Base-by-base conservation (phyloP, 2,113 vertebrate genomes). In the Actinemys pallida region DNA sequence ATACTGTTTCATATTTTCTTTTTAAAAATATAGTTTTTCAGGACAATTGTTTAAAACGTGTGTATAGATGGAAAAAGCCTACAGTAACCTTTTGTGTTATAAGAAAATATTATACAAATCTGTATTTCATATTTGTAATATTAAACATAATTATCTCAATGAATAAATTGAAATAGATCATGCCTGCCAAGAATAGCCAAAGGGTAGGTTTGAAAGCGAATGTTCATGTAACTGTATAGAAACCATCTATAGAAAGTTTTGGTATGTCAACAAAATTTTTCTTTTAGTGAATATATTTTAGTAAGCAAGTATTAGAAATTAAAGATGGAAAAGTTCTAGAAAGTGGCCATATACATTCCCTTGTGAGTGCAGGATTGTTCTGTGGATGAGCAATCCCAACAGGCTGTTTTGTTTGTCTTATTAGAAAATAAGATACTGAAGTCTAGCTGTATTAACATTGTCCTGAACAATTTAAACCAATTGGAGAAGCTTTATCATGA, bases 91-190 rank as follows among this genome's bases (percentile, higher is more conserved):
- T 86, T 82, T 81, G 92, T 94, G 96, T 94, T 8, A 8, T 89
- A 62, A 94, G 95, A 94, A 97, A 97, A 96, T 97, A 96, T 96
- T 97, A 94, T 94, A 96, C 95, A 95, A 96, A 96, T 93, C 59
- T 76, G 56, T 88, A 88, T 95, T 94, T 96, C 87, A 56, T 94
- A 84, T 84, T 94, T 96, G 13, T 8, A 95, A 94, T 90, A 62
- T 92, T 96, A 91, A 90, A 94, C 69, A 78, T 97, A 97, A 97
- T 96, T 96, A 96, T 87, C 96, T 92, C 84, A 84, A 14, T 92
- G 24, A 78, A 93, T 95, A 91, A 90, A 80, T 95, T 81, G 96
- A 94, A 93, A 95, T 97, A 95, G 90, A 57, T 94, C 39, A 69
- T 86, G 45, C 81, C 87, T 96, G 92, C 89, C 94, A 96, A 95